Conservation (phyloP, 2,888 invertebrate species). For the Quadroppia sp. region DNA sequence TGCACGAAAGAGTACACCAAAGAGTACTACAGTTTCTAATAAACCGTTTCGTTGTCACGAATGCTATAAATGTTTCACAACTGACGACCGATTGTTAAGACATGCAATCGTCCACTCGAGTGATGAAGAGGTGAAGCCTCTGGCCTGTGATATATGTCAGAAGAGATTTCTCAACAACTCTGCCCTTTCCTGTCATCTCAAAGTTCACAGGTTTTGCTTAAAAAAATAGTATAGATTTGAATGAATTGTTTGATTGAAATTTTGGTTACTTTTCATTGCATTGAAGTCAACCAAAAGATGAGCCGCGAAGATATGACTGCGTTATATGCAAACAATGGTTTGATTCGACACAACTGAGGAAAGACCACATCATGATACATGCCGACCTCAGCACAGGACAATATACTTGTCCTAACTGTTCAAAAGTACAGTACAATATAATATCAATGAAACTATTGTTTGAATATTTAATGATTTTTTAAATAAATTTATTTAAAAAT, state of each 20-base stretch:
- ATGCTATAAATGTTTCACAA: slow-evolving; percentile 64
- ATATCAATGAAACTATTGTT: slow-evolving; percentile 13
- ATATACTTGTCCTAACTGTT: slow-evolving; percentile 67
- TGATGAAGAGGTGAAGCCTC: slow-evolving; percentile 64
- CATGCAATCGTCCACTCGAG: slow-evolving; percentile 65
- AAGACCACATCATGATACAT: slow-evolving; percentile 61
- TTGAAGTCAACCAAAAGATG: slow-evolving; percentile 39
- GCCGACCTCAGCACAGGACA: slow-evolving; percentile 63
- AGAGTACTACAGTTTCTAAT: slow-evolving; percentile 46
- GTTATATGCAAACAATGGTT: slow-evolving; percentile 68
- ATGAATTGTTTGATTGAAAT: too few relatives aligned
- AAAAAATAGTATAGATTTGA: too few relatives aligned
- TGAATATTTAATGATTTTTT: slow-evolving; percentile 32
- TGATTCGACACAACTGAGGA: slow-evolving; percentile 62
- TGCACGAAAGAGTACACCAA: slow-evolving; percentile 19
- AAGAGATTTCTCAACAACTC: slow-evolving; percentile 68
- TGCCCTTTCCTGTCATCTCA: slow-evolving; percentile 67
- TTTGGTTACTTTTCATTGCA: too few relatives aligned
- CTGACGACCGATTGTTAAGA: slow-evolving; percentile 61
- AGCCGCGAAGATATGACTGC: slow-evolving; percentile 60
- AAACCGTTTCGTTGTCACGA: slow-evolving; percentile 61
- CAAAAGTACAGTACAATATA: slow-evolving; percentile 55
- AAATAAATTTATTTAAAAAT: too few relatives aligned
- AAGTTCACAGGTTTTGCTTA: slow-evolving; percentile 60
- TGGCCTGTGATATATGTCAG: slow-evolving; percentile 63